Evolutionary conservation across 2,888 invertebrate genomes (phyloP), one percentile per base, ranked within the genome.

Genomic region (Rhamnusium bicolor): DNA sequence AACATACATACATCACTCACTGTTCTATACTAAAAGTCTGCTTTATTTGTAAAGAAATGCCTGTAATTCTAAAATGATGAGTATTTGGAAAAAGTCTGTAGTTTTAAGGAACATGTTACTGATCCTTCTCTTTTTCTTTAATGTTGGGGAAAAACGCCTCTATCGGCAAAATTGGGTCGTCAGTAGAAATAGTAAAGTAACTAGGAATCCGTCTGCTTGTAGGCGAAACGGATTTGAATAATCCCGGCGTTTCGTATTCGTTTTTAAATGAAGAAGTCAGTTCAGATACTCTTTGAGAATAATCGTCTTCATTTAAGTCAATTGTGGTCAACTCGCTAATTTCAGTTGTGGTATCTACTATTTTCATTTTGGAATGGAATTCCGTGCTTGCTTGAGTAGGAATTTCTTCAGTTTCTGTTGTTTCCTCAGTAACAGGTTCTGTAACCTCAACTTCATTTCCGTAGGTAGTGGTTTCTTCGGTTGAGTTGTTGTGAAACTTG

Each of bases 81-180:
- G 24, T 54, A 54, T 54, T 54, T 54, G n/a, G 19, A 24, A 24
- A n/a, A 54, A 54, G 19, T 24, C n/a, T 24, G 12, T 54, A 19
- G 53, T 53, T 21, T 6, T 53, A 21, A 24, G 19, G n/a, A 10
- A 3, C 12, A 1, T 12, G 47, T 54, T 46, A 65, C 54, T 78
- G 73, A 53, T 81, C 79, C 69, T 78, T 80, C 12, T 74, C 75
- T 46, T 78, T 80, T 1, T 84, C 84, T 71, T 92, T 91, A 60
- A 94, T 85, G 84, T 93, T 93, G 16, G 94, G 93, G 84, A 95
- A 95, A 87, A 95, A 94, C 0, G 94, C 94, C 87, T 95, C 94
- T 75, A 95, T 93, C 0, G 95, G 95, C 62, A 95, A 88, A 66
- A 94, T 94, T 0, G 95, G 94, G 84, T 95, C 94, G 78, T 95